Conservation (phyloP, 2,888 invertebrate species). For the Acanthosoma haemorrhoidale region DNA sequence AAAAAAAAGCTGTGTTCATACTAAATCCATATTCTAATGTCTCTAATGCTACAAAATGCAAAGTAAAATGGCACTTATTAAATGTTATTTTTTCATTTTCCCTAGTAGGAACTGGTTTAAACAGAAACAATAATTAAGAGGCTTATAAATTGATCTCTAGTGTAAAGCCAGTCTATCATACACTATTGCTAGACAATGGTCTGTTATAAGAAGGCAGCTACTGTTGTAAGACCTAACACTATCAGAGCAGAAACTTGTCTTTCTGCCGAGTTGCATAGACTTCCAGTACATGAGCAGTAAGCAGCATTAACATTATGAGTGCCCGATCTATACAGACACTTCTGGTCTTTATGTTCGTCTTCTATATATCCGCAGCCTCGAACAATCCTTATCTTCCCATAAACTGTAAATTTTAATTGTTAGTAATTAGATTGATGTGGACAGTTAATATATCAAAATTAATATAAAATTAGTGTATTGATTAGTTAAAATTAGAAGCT, state of each 20-base stretch:
- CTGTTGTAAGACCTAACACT: conserved; percentile 25
- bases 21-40: background rate
- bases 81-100: background rate
- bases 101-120: conserved; percentile 19
- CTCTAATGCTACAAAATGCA: background rate
- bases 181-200: conserved; percentile 24
- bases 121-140: background rate
- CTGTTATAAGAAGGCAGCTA: conserved; percentile 37
- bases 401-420: conserved; percentile 54
- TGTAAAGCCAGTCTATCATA: conserved; percentile 25
- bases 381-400: conserved; percentile 68
- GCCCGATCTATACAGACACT: conserved; percentile 64
- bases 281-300: conserved; percentile 73
- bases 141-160: conserved; percentile 23
- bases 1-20: background rate
- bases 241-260: conserved; percentile 13
- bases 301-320: conserved; percentile 67
- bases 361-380: conserved; percentile 74
- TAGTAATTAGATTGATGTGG: background rate
- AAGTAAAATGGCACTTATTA: background rate
- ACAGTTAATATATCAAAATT: background rate
- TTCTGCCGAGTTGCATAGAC: conserved; percentile 61
- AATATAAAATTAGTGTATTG: too few relatives aligned
- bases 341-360: conserved; percentile 54
- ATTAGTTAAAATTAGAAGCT: too few relatives aligned